Evolutionary conservation across 2,113 vertebrate genomes (phyloP), one percentile per base, ranked within the genome.

Genomic region (Pelusios castaneus): DNA sequence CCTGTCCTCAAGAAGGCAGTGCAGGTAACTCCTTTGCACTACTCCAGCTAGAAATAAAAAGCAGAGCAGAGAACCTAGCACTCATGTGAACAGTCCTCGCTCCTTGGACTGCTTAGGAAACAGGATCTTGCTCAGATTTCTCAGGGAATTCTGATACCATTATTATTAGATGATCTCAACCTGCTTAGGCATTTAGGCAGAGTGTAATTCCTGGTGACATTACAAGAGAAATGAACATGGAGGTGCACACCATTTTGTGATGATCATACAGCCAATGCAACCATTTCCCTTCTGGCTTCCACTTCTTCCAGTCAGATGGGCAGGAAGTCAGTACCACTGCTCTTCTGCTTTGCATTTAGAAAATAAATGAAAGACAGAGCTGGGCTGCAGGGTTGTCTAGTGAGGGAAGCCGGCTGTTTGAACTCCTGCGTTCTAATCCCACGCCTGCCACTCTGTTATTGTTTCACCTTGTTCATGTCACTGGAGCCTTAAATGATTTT

Each of bases 101-200:
- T 97, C 80, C 45, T 58, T 78, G 78, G 89, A 90, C 90, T 89
- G 43, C 91, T 70, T n/a, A 86, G 91, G 92, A 96, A 94, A 94
- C 67, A 85, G 90, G 91, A 82, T 75, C 92, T 94, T 7, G 2
- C 80, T 95, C 49, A 54, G 93, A 77, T 94, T 87, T 95, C 54
- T 10, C 9, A 94, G 92, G 95, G 87, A 94, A 91, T 96, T 94
- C 92, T 89, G 51, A 94, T 95, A 95, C 90, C 95, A 19, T 92
- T 90, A 96, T 97, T 95, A 91, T 86, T 96, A 10, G 19, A 75
- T 84, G 91, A 78, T 94, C 82, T 89, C 94, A 89, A 19, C 55
- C 91, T 91, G 87, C 82, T 90, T 77, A 43, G 91, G 80, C 95
- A 85, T 91, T 91, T 95, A 75, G 95, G 92, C 90, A 94, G 88